Conservation (phyloP, 2,888 invertebrate species). For the Crematogaster levior region DNA sequence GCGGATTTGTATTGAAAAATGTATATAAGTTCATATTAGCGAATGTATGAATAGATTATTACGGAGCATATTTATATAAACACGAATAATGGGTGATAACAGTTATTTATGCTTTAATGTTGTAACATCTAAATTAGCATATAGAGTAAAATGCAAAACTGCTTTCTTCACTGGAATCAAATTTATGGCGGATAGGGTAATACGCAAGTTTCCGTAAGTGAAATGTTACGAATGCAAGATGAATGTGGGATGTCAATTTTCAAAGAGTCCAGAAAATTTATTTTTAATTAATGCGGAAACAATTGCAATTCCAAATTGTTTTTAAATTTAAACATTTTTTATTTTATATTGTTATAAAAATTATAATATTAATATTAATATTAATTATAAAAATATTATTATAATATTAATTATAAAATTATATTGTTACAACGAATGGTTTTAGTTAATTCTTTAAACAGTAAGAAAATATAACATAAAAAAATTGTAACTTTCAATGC, state of each 20-base stretch:
- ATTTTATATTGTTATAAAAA: background rate
- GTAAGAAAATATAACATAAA: background rate
- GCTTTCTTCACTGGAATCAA: slow-evolving; percentile 29
- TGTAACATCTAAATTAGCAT: slow-evolving; percentile 43
- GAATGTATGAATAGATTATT: background rate
- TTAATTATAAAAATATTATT: too few relatives aligned
- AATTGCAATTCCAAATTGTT: background rate
- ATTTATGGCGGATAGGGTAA: slow-evolving; percentile 12
- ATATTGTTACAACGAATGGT: too few relatives aligned
- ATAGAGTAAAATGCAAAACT: slow-evolving; percentile 52
- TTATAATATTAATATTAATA: too few relatives aligned
- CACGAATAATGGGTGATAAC: slow-evolving; percentile 1
- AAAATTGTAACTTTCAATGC: background rate
- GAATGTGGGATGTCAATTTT: slow-evolving; percentile 1
- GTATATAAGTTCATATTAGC: background rate
- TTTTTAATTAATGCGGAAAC: background rate
- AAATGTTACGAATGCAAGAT: slow-evolving; percentile 27
- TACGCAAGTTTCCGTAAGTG: slow-evolving; percentile 20
- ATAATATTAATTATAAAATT: too few relatives aligned
- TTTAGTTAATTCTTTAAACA: background rate
- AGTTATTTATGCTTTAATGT: slow-evolving; percentile 18
- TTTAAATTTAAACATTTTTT: background rate
- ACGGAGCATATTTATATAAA: background rate
- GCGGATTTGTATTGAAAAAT: background rate
- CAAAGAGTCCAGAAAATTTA: background rate